Evolutionary conservation across 1,140 invertebrate species (phyloP).

Genomic region (Plutomurus gul): DNA sequence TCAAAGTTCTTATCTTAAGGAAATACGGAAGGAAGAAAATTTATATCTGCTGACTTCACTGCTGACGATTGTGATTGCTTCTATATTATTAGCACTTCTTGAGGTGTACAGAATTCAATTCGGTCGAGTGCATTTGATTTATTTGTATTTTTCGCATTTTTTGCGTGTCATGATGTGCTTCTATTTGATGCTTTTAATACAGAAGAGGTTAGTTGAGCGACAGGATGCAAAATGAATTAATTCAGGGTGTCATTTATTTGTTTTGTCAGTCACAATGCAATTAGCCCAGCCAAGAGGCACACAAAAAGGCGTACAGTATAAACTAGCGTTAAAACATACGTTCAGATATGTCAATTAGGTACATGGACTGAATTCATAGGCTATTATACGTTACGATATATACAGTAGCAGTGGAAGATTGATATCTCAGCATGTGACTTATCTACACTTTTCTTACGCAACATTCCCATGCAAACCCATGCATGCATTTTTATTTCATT

Average conservation of each 20-base stretch:
- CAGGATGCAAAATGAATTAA: slow-evolving; percentile 15
- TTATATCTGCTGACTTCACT: background rate
- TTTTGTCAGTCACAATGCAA: background rate
- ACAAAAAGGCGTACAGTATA: no score
- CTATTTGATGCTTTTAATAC: no score
- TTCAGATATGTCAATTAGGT: no score
- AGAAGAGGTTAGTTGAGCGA: no score
- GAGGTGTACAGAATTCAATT: no score
- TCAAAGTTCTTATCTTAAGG: no score
- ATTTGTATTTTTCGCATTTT: no score
- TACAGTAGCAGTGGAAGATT: background rate
- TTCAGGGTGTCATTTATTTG: slow-evolving; percentile 24
- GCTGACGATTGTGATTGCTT: background rate
- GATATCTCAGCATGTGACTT: slow-evolving; percentile 1
- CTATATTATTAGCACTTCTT: background rate
- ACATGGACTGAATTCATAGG: no score
- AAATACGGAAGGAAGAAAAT: slow-evolving; percentile 22
- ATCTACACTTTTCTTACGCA: background rate
- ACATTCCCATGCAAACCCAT: slow-evolving; percentile 1
- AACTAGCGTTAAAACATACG: no score
- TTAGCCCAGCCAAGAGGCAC: background rate
- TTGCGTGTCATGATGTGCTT: no score
- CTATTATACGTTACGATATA: no score
- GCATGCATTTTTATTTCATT: background rate
- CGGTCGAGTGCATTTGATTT: no score